A percentile compares a stretch with the other conserved stretches of the same genome.
These are phyloP conservation scores for Sarcophilus harrisii DNA, from an alignment of 2,797 vertebrate genomes.

Conservation along the genomic window DNA sequence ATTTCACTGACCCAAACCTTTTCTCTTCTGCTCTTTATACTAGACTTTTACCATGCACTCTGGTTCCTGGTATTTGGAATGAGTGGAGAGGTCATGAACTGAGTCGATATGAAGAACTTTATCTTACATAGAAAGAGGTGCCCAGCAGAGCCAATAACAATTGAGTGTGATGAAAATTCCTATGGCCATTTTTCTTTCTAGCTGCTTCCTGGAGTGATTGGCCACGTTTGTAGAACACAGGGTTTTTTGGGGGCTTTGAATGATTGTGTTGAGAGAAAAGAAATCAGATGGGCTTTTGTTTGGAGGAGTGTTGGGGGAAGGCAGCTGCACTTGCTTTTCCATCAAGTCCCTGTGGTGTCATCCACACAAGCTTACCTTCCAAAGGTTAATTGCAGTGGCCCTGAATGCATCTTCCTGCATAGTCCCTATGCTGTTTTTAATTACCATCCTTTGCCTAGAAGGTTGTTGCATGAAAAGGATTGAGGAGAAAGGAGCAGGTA, in stretches of 20 bases:
- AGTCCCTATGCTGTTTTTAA: slow-evolving; percentile 81
- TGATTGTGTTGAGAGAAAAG: slow-evolving; percentile 62
- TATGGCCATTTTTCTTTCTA: slow-evolving; percentile 39
- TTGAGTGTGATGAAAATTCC: slow-evolving; percentile 26
- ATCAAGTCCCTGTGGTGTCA: slow-evolving; percentile 60
- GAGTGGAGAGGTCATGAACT: slow-evolving; percentile 51
- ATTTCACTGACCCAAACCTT: background rate
- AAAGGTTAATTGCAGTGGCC: slow-evolving; percentile 84
- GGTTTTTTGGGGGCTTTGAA: slow-evolving; percentile 49
- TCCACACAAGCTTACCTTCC: slow-evolving; percentile 71
- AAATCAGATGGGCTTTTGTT: slow-evolving; percentile 30
- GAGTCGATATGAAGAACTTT: slow-evolving; percentile 39
- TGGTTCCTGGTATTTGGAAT: slow-evolving; percentile 43
- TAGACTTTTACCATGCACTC: background rate
- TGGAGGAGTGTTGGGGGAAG: slow-evolving; percentile 48
- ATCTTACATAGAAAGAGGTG: background rate
- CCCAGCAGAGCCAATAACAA: slow-evolving; percentile 20
- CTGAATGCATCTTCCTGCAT: slow-evolving; percentile 56
- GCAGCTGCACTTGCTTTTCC: slow-evolving; percentile 60
- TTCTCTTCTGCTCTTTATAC: slow-evolving; percentile 8
- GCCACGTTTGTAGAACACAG: background rate
- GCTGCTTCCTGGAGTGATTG: slow-evolving; percentile 24
- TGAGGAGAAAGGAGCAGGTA: slow-evolving; percentile 59
- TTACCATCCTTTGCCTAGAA: slow-evolving; percentile 71
- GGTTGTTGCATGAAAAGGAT: slow-evolving; percentile 67